phyloP scores from a whole-genome alignment of 2,888 invertebrate species.

The Anthrax anthrax region DNA sequence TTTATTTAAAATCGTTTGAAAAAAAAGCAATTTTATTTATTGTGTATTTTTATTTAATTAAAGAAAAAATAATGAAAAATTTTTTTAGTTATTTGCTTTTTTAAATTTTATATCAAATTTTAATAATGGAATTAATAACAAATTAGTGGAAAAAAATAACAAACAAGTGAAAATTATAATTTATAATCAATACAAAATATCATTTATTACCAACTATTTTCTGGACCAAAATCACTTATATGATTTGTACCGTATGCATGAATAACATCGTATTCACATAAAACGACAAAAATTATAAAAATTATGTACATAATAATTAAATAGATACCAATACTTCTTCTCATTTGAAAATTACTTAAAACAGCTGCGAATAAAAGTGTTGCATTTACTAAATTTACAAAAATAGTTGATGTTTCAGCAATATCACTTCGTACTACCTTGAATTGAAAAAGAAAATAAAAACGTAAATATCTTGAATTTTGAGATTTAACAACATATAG shows the following conservation, averaged over 20 bases:
- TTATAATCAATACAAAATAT: background rate
- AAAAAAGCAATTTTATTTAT: too few species aligned
- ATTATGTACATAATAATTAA: slow-evolving; percentile 10
- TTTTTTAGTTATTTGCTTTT: too few species aligned
- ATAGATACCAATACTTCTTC: slow-evolving; percentile 11
- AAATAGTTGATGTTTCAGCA: background rate
- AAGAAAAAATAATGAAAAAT: too few species aligned
- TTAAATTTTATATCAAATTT: too few species aligned
- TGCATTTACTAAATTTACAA: background rate
- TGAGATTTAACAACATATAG: too few species aligned
- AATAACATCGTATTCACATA: slow-evolving; percentile 12
- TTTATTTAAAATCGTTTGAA: too few species aligned
- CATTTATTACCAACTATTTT: background rate
- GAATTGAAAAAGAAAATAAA: background rate
- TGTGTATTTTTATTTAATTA: too few species aligned
- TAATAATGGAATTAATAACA: too few species aligned
- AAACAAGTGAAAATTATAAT: background rate
- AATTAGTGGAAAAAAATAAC: too few species aligned
- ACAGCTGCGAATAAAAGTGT: background rate
- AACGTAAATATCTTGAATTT: background rate
- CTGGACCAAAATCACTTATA: slow-evolving; percentile 2
- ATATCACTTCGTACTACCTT: background rate
- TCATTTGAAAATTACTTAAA: background rate
- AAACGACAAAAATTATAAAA: slow-evolving; percentile 6
- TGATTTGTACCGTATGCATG: slow-evolving; percentile 15